Evolutionary conservation across 92 coral and sea anemone species (phyloP).

Genomic region (Epizoanthus illoricatus): DNA sequence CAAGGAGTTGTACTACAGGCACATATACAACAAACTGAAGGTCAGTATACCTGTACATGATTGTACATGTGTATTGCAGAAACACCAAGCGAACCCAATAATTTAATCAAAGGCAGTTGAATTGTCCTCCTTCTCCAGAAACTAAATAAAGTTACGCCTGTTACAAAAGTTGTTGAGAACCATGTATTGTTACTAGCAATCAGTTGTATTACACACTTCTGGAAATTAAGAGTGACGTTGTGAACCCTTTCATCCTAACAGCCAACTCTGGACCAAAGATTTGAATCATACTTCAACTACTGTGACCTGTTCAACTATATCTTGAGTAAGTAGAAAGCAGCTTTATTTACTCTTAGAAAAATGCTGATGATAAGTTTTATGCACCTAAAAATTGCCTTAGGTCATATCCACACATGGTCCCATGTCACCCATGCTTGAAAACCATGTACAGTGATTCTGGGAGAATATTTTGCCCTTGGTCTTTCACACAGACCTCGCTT

Average conservation of each 20-base stretch:
- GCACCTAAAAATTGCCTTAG: too few species aligned
- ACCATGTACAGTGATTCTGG: too few species aligned
- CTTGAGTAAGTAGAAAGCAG: slow-evolving; percentile 72
- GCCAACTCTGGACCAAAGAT: slow-evolving; percentile 93
- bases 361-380: too few species aligned
- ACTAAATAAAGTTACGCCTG: too few species aligned
- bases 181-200: too few species aligned
- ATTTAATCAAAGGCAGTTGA: neutral
- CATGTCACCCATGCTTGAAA: too few species aligned
- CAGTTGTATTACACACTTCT: too few species aligned
- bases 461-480: too few species aligned
- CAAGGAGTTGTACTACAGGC: slow-evolving; percentile 94
- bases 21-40: slow-evolving; percentile 94
- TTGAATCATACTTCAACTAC: slow-evolving; percentile 96
- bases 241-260: slow-evolving; percentile 39
- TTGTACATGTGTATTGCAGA: neutral
- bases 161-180: too few species aligned
- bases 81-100: neutral
- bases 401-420: too few species aligned
- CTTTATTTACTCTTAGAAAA: too few species aligned
- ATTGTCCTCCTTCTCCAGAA: neutral
- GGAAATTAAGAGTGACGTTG: neutral
- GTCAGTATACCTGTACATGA: slow-evolving; percentile 30
- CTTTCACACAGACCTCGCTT: too few species aligned
- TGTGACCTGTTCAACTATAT: slow-evolving; percentile 98